phyloP scores from a whole-genome alignment of 1,140 invertebrate genomes.

The Lineus longissimus region DNA sequence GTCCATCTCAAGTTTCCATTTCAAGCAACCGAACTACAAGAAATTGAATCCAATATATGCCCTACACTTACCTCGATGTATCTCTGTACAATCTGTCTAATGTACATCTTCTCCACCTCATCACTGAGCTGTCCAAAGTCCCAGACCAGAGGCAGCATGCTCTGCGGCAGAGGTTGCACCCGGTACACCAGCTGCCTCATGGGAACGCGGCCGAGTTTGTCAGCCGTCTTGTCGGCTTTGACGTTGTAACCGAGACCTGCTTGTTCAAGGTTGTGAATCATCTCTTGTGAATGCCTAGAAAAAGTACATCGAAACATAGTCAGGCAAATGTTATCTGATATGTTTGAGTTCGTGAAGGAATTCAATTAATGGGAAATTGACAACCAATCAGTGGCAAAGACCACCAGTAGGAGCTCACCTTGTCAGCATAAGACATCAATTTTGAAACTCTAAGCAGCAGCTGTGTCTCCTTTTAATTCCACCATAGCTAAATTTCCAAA shows the following conservation, averaged over 20 bases:
- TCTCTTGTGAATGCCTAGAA: slow-evolving; percentile 38
- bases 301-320: neutral
- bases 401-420: too few species aligned
- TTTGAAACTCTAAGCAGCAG: too few species aligned
- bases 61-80: slow-evolving; percentile 20
- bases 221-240: slow-evolving; percentile 34
- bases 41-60: neutral
- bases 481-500: too few species aligned
- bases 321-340: too few species aligned
- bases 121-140: slow-evolving; percentile 44
- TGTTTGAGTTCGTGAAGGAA: too few species aligned
- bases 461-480: too few species aligned
- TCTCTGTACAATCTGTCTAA: slow-evolving; percentile 37
- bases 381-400: too few species aligned
- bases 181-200: slow-evolving; percentile 46
- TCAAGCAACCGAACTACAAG: neutral
- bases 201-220: slow-evolving; percentile 38
- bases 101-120: slow-evolving; percentile 38
- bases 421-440: too few species aligned
- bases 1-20: neutral
- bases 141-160: slow-evolving; percentile 45
- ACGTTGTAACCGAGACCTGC: slow-evolving; percentile 46
- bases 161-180: slow-evolving; percentile 42
- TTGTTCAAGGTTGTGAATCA: slow-evolving; percentile 42
- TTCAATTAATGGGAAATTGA: too few species aligned